Conservation (phyloP, 1,140 invertebrate genomes). For the Episyrphus balteatus region DNA sequence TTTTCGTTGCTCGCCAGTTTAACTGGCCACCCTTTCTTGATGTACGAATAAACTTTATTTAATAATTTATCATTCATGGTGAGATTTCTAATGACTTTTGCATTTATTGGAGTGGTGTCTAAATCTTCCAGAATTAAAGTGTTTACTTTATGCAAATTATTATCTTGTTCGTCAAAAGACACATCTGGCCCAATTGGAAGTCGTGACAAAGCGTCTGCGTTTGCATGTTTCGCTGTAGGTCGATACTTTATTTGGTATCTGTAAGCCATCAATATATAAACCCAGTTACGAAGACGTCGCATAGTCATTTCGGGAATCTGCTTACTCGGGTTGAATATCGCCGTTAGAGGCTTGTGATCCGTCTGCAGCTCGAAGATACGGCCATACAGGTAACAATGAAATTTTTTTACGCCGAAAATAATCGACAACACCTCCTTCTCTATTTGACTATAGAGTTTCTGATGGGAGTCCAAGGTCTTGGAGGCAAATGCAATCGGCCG, state of each 20-base stretch:
- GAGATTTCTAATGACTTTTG: too few species aligned
- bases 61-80: too few species aligned
- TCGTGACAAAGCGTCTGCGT: slow-evolving; percentile 21
- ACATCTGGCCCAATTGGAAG: too few species aligned
- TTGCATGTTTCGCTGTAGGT: slow-evolving; percentile 9
- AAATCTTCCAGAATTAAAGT: too few species aligned
- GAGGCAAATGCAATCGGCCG: slow-evolving; percentile 40
- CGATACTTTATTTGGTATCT: slow-evolving; percentile 15
- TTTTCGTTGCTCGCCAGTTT: too few species aligned
- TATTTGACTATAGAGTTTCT: slow-evolving; percentile 42
- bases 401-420: slow-evolving; percentile 39
- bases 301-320: slow-evolving; percentile 13
- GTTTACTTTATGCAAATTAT: too few species aligned
- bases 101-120: too few species aligned
- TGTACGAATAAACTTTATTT: too few species aligned
- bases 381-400: slow-evolving; percentile 42
- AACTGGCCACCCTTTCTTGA: too few species aligned
- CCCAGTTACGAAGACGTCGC: slow-evolving; percentile 23
- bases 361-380: slow-evolving; percentile 35
- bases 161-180: too few species aligned
- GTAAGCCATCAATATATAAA: slow-evolving; percentile 14
- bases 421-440: slow-evolving; percentile 44
- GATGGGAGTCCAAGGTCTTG: slow-evolving; percentile 34
- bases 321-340: slow-evolving; percentile 22
- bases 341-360: slow-evolving; percentile 39